Evolutionary conservation across 2,888 invertebrate genomes (phyloP).

Genomic region (Drosophila meridionalis): DNA sequence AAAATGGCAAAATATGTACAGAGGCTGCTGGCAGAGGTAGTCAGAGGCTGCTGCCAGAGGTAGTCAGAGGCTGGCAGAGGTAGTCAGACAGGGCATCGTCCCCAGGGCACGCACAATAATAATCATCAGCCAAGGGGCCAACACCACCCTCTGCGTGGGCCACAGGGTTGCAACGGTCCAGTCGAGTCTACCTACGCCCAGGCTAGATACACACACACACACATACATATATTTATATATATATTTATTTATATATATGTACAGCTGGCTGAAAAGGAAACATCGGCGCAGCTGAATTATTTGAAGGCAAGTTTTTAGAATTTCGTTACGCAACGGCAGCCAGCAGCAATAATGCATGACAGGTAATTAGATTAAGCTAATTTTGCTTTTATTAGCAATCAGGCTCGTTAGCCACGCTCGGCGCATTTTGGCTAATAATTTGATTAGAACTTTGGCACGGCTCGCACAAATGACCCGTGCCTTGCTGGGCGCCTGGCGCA

Average conservation of each 20-base stretch:
- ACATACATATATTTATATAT: neutral
- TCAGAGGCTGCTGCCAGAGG: neutral
- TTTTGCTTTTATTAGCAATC: slow-evolving; percentile 80
- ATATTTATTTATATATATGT: neutral
- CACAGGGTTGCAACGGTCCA: slow-evolving; percentile 45
- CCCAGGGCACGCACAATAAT: slow-evolving; percentile 75
- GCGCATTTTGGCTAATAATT: slow-evolving; percentile 72
- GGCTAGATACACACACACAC: neutral
- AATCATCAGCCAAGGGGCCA: slow-evolving; percentile 56
- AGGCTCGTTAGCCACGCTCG: slow-evolving; percentile 50
- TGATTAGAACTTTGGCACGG: slow-evolving; percentile 54
- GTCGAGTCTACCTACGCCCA: slow-evolving; percentile 18
- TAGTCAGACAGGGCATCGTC: slow-evolving; percentile 32
- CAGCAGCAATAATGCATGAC: slow-evolving; percentile 73
- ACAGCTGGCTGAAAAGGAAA: slow-evolving; percentile 16
- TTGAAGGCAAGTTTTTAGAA: slow-evolving; percentile 28
- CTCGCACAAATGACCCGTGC: neutral
- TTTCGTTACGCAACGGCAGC: slow-evolving; percentile 53
- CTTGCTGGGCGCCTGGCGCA: neutral
- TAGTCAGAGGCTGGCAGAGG: neutral
- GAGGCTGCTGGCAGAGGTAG: neutral
- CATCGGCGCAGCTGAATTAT: slow-evolving; percentile 54
- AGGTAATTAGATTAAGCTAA: slow-evolving; percentile 83
- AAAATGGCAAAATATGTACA: slow-evolving; percentile 63
- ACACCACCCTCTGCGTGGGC: slow-evolving; percentile 26